Percentiles rank a stretch among this genome's conserved stretches.
Conservation (phyloP, 2,113 vertebrate species). For the Zapornia atra region DNA sequence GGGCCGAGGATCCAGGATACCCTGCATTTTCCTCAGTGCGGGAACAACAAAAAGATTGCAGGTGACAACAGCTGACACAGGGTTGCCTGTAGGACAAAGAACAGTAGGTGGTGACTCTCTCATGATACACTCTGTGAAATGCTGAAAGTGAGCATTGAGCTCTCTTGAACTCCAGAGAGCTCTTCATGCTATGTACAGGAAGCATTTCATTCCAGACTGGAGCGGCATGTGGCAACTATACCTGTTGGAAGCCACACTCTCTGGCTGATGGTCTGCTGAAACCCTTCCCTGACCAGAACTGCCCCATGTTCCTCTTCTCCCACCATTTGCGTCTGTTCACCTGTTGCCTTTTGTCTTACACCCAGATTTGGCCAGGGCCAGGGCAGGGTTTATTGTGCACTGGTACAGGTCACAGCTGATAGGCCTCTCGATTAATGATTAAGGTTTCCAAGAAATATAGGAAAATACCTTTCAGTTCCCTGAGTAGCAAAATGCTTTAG, state of each 20-base stretch:
- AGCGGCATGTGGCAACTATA: not conserved
- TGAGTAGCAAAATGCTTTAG: not conserved
- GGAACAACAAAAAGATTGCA: constrained; percentile 99
- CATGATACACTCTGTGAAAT: not conserved
- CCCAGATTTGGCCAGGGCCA: not conserved
- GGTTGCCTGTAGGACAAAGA: constrained; percentile 86
- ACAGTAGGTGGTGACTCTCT: not conserved
- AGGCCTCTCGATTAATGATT: not conserved
- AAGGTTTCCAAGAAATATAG: not conserved
- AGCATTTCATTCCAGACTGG: not conserved
- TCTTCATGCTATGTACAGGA: not conserved
- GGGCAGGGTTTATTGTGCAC: not conserved
- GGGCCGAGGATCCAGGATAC: constrained; percentile 97
- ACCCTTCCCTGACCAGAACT: not conserved
- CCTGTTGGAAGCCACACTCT: not conserved
- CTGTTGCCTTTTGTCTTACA: not conserved
- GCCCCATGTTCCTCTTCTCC: not conserved
- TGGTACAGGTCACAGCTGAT: not conserved
- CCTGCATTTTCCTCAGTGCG: constrained; percentile 99
- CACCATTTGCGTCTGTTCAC: not conserved
- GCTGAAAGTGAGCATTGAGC: not conserved
- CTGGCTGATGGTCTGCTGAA: not conserved
- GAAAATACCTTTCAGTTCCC: not conserved
- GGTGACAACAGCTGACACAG: constrained; percentile 97
- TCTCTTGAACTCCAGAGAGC: not conserved